Evolutionary conservation across 2,888 invertebrate genomes (phyloP).

Genomic region (Heliconius aoede): DNA sequence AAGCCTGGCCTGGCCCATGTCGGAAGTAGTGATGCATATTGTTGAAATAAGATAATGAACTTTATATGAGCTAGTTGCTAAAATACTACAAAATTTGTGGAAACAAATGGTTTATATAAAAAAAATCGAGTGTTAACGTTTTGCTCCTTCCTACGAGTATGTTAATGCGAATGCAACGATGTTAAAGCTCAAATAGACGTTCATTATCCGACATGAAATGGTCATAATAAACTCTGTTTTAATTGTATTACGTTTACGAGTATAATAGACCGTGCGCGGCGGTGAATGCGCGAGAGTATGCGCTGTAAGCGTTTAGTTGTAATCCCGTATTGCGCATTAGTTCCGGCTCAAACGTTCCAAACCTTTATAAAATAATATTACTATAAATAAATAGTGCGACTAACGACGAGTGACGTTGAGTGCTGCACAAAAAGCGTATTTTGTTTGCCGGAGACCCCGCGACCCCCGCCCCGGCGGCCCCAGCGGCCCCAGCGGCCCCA

Average conservation of each 20-base stretch:
- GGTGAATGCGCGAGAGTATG: too few relatives aligned
- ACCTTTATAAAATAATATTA: slow-evolving; percentile 73
- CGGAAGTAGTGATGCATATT: neutral
- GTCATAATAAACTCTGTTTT: slow-evolving; percentile 21
- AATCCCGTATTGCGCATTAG: slow-evolving; percentile 55
- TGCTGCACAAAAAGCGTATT: slow-evolving; percentile 68
- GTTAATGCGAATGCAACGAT: neutral
- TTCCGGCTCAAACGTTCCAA: slow-evolving; percentile 58
- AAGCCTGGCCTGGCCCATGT: neutral
- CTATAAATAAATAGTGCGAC: slow-evolving; percentile 72
- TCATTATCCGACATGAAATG: slow-evolving; percentile 16
- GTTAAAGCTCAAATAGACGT: neutral
- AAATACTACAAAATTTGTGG: neutral
- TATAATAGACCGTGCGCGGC: neutral
- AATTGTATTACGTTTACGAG: slow-evolving; percentile 22
- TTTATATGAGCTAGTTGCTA: too few relatives aligned
- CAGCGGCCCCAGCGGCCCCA: slow-evolving; percentile 44
- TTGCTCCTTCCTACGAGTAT: too few relatives aligned
- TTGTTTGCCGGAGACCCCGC: slow-evolving; percentile 55
- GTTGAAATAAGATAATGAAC: neutral
- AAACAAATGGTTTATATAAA: neutral
- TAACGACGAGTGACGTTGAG: slow-evolving; percentile 72
- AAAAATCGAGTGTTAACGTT: neutral
- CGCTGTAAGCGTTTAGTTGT: slow-evolving; percentile 40
- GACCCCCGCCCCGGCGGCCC: slow-evolving; percentile 28